phyloP scores from a whole-genome alignment of 2,888 invertebrate species.

The Plemyria rubiginata region DNA sequence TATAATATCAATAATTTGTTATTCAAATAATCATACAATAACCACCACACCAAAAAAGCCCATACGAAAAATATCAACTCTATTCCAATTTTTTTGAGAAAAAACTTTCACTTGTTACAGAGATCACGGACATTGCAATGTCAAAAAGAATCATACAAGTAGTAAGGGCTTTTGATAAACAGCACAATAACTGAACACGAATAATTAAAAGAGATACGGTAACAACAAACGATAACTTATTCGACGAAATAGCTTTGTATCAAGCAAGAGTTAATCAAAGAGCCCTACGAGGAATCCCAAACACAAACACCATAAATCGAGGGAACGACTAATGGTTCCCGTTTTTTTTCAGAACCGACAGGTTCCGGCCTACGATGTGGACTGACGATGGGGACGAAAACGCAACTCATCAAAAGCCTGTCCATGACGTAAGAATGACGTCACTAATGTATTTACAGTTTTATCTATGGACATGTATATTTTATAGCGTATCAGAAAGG shows the following conservation, averaged over 20 bases:
- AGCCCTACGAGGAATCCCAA: slow-evolving; percentile 14
- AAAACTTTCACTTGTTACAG: too few relatives aligned
- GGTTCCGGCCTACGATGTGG: slow-evolving; percentile 53
- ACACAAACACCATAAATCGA: slow-evolving; percentile 36
- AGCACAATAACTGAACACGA: slow-evolving; percentile 21
- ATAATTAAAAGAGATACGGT: slow-evolving; percentile 27
- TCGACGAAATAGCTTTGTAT: slow-evolving; percentile 27
- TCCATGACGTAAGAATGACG: slow-evolving; percentile 66
- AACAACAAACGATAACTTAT: slow-evolving; percentile 34
- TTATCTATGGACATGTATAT: slow-evolving; percentile 33
- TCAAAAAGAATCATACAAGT: background rate
- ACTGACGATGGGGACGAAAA: slow-evolving; percentile 52
- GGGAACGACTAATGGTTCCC: slow-evolving; percentile 30
- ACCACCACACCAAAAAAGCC: too few relatives aligned
- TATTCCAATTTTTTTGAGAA: background rate
- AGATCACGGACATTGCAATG: too few relatives aligned
- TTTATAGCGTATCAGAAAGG: slow-evolving; percentile 9
- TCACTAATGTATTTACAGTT: slow-evolving; percentile 56
- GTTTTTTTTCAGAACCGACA: slow-evolving; percentile 44
- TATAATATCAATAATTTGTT: too few relatives aligned
- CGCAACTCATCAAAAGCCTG: slow-evolving; percentile 57
- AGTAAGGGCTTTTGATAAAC: slow-evolving; percentile 17
- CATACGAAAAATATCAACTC: background rate
- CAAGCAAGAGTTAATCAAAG: slow-evolving; percentile 31
- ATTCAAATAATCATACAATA: too few relatives aligned